Percentiles rank a stretch among this genome's conserved stretches.
phyloP scores from a whole-genome alignment of 2,888 invertebrate genomes.

The Apodemia mormo region DNA sequence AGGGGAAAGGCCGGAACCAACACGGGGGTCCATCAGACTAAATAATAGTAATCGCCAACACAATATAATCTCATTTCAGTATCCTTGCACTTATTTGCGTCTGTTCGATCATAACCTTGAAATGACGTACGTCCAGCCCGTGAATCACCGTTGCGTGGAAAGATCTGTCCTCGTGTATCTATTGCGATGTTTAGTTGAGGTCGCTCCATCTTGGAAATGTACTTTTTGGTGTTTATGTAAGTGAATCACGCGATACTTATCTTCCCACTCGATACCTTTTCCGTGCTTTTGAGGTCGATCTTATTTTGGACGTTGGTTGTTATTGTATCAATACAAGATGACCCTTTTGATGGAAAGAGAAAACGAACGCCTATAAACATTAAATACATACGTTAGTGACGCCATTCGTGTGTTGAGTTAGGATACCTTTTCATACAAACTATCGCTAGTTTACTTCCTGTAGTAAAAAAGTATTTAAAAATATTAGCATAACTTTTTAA shows the following conservation, averaged over 20 bases:
- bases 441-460: too few species aligned
- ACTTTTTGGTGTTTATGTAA: conserved; percentile 1
- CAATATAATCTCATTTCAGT: background rate
- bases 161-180: conserved; percentile 36
- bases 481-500: too few species aligned
- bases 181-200: conserved; percentile 29
- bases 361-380: too few species aligned
- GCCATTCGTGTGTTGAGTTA: too few species aligned
- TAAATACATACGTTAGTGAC: too few species aligned
- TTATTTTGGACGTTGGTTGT: background rate
- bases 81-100: conserved; percentile 17
- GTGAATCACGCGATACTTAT: conserved; percentile 11
- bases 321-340: background rate
- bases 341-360: too few species aligned
- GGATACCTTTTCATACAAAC: too few species aligned
- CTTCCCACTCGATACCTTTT: conserved; percentile 8
- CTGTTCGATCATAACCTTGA: conserved; percentile 57
- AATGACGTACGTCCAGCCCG: conserved; percentile 21
- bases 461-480: too few species aligned
- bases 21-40: too few species aligned
- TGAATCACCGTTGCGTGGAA: conserved; percentile 53
- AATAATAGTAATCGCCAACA: background rate
- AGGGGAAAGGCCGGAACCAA: too few species aligned
- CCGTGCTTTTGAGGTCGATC: background rate
- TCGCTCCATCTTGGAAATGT: conserved; percentile 11